phyloP scores from a whole-genome alignment of 2,113 vertebrate species.

The Centrocercus urophasianus region DNA sequence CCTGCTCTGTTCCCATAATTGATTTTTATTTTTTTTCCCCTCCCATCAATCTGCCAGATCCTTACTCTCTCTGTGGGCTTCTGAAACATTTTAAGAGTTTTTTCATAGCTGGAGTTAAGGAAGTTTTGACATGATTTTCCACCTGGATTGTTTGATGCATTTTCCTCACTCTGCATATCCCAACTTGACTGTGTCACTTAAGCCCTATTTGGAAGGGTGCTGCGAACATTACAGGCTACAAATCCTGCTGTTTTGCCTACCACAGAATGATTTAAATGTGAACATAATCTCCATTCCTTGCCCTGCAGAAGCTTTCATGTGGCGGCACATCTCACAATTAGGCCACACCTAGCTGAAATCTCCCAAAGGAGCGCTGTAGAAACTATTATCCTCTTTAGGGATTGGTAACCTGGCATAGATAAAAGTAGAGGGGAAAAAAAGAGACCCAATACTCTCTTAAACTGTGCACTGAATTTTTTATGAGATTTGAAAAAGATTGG shows the following conservation, averaged over 20 bases:
- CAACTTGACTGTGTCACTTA: constrained; percentile 43
- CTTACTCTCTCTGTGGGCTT: neutral
- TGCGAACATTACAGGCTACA: constrained; percentile 37
- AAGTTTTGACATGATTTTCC: neutral
- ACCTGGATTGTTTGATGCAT: neutral
- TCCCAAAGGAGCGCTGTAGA: constrained; percentile 41
- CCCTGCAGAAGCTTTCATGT: constrained; percentile 64
- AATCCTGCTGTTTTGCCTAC: constrained; percentile 24
- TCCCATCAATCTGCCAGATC: neutral
- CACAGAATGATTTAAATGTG: constrained; percentile 32
- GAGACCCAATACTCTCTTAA: neutral
- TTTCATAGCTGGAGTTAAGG: neutral
- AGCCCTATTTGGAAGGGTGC: constrained; percentile 6
- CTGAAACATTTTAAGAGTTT: constrained; percentile 37
- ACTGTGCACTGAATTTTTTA: neutral
- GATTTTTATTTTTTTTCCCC: neutral
- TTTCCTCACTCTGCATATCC: constrained; percentile 38
- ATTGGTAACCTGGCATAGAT: constrained; percentile 60
- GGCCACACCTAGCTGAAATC: constrained; percentile 63
- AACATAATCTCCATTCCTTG: constrained; percentile 43
- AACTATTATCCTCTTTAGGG: constrained; percentile 43
- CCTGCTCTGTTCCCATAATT: neutral
- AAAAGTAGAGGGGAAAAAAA: constrained; percentile 30
- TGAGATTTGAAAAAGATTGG: neutral
- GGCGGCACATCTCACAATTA: constrained; percentile 35